Percentiles rank a stretch among this genome's conserved stretches.
Evolutionary conservation across 1,140 invertebrate species (phyloP).

Genomic region (Drosophila mauritiana): DNA sequence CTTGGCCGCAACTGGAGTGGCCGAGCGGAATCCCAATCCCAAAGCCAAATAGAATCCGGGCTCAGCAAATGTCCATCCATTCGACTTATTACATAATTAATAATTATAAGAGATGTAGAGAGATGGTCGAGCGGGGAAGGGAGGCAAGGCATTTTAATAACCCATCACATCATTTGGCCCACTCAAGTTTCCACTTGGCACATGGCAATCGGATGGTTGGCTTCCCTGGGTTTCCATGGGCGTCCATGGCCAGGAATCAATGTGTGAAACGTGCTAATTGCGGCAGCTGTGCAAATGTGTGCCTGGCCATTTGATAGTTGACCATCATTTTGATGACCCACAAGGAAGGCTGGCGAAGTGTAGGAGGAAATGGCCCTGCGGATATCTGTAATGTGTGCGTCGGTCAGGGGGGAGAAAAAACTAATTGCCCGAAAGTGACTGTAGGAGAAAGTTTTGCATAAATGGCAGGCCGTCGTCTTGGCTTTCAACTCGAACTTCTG

Average conservation of each 20-base stretch:
- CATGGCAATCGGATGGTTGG: not conserved
- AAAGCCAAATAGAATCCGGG: conserved; percentile 48
- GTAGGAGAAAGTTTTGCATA: conserved; percentile 73
- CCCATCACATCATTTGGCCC: conserved; percentile 41
- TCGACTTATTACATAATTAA: conserved; percentile 77
- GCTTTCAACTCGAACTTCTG: conserved; percentile 59
- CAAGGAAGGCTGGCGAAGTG: not conserved
- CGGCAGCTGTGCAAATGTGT: conserved; percentile 81
- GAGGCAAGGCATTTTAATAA: conserved; percentile 71
- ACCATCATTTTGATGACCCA: conserved; percentile 75
- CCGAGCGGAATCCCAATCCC: conserved; percentile 42
- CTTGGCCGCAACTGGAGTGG: conserved; percentile 15
- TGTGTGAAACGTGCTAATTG: conserved; percentile 82
- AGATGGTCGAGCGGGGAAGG: not conserved
- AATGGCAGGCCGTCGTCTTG: conserved; percentile 56
- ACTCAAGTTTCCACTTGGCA: conserved; percentile 40
- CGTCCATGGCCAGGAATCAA: conserved; percentile 56
- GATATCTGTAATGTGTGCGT: conserved; percentile 58
- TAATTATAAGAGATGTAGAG: conserved; percentile 56
- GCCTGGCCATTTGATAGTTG: conserved; percentile 75
- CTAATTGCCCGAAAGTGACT: conserved; percentile 64
- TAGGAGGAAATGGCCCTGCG: not conserved
- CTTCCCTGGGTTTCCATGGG: not conserved
- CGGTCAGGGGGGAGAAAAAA: conserved; percentile 36
- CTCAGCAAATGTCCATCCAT: conserved; percentile 49